Conservation (phyloP, 2,797 vertebrate genomes). For the Macroramphosus scolopax region DNA sequence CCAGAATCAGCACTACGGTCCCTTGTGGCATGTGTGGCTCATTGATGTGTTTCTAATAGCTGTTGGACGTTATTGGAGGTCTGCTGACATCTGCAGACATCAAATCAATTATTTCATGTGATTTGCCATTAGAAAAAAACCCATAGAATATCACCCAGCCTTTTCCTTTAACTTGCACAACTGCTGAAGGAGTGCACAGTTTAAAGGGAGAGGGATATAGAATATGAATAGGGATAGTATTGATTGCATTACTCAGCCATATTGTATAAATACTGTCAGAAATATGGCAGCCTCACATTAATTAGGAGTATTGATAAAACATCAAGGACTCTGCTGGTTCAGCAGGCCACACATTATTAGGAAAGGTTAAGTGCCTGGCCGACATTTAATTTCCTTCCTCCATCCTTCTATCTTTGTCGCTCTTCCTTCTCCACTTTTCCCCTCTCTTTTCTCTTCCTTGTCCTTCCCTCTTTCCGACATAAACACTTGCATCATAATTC, state of each 20-base stretch:
- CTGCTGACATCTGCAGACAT: not conserved
- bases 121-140: not conserved
- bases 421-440: slow-evolving; percentile 5
- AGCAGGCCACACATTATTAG: slow-evolving; percentile 74
- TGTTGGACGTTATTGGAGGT: not conserved
- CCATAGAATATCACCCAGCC: not conserved
- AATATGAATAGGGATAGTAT: slow-evolving; percentile 58
- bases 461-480: slow-evolving; percentile 18
- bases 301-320: slow-evolving; percentile 77
- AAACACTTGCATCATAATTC: slow-evolving; percentile 50
- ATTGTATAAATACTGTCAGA: slow-evolving; percentile 70
- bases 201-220: slow-evolving; percentile 32
- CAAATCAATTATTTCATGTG: not conserved
- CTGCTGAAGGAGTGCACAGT: slow-evolving; percentile 12
- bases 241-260: slow-evolving; percentile 64
- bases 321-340: slow-evolving; percentile 72
- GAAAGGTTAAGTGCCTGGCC: slow-evolving; percentile 75
- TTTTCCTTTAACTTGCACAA: slow-evolving; percentile 1
- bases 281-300: slow-evolving; percentile 69
- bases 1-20: too few species aligned
- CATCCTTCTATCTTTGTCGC: slow-evolving; percentile 23
- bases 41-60: not conserved
- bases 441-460: slow-evolving; percentile 1
- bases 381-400: slow-evolving; percentile 70
- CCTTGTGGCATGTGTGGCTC: too few species aligned